Evolutionary conservation across 1,140 invertebrate species (phyloP).

Genomic region (Tyrophagus putrescentiae): DNA sequence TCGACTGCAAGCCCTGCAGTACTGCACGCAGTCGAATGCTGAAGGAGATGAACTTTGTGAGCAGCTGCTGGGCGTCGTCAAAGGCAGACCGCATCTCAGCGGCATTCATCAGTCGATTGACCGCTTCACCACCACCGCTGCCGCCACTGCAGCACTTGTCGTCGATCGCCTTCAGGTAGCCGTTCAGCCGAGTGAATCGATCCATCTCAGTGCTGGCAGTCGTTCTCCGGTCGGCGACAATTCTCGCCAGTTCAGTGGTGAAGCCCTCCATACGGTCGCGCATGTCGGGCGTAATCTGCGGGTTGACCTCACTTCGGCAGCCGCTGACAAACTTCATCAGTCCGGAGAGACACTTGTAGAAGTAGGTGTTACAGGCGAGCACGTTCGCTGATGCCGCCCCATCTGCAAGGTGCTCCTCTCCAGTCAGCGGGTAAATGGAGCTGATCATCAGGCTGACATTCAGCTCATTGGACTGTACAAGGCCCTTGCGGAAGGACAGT

Average conservation of each 20-base stretch:
- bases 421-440: constrained; percentile 15
- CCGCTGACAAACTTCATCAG: constrained; percentile 48
- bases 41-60: neutral
- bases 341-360: constrained; percentile 51
- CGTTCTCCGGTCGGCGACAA: constrained; percentile 24
- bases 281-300: constrained; percentile 60
- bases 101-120: neutral
- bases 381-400: neutral
- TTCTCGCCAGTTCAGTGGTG: constrained; percentile 44
- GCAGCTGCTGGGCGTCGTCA: neutral
- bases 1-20: neutral
- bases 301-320: constrained; percentile 47
- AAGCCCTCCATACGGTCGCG: constrained; percentile 71
- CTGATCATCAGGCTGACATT: constrained; percentile 16
- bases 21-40: neutral
- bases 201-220: neutral
- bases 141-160: neutral
- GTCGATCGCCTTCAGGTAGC: neutral
- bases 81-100: neutral
- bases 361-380: constrained; percentile 40
- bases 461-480: constrained; percentile 14
- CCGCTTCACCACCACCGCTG: neutral
- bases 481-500: constrained; percentile 60
- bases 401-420: constrained; percentile 22
- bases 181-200: neutral